phyloP scores from a whole-genome alignment of 2,797 vertebrate species.

The Echeneis naucrates region DNA sequence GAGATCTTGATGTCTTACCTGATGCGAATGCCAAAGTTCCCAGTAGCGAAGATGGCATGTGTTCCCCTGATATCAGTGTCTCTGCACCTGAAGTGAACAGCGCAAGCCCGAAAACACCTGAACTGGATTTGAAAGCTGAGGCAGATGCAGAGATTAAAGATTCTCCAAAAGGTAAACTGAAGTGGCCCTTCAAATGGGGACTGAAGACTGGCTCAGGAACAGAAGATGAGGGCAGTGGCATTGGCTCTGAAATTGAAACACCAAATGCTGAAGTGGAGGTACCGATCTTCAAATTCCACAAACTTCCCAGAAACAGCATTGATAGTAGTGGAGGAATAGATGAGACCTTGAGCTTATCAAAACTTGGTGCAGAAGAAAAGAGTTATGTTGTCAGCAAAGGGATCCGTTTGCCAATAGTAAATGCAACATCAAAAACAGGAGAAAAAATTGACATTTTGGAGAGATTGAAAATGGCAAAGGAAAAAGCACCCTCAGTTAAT shows the following conservation, averaged over 20 bases:
- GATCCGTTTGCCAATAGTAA: constrained; percentile 66
- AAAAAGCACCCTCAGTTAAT: constrained; percentile 47
- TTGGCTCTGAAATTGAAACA: constrained; percentile 45
- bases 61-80: constrained; percentile 18
- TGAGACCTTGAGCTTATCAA: constrained; percentile 41
- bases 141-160: constrained; percentile 49
- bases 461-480: constrained; percentile 73
- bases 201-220: constrained; percentile 37
- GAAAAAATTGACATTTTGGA: constrained; percentile 77
- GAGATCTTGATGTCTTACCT: constrained; percentile 33
- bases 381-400: constrained; percentile 73
- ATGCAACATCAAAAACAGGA: constrained; percentile 32
- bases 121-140: constrained; percentile 21
- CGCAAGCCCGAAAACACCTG: constrained; percentile 27
- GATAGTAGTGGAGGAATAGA: constrained; percentile 26
- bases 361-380: constrained; percentile 47
- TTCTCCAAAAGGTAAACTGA: constrained; percentile 66
- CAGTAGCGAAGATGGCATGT: constrained; percentile 29
- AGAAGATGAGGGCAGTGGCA: constrained; percentile 43
- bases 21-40: constrained; percentile 43
- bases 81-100: constrained; percentile 44
- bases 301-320: constrained; percentile 62
- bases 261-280: constrained; percentile 41
- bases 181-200: constrained; percentile 74
- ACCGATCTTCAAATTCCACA: constrained; percentile 81